Evolutionary conservation across 2,797 vertebrate genomes (phyloP).

Genomic region (Hypotaenidia philippensis): DNA sequence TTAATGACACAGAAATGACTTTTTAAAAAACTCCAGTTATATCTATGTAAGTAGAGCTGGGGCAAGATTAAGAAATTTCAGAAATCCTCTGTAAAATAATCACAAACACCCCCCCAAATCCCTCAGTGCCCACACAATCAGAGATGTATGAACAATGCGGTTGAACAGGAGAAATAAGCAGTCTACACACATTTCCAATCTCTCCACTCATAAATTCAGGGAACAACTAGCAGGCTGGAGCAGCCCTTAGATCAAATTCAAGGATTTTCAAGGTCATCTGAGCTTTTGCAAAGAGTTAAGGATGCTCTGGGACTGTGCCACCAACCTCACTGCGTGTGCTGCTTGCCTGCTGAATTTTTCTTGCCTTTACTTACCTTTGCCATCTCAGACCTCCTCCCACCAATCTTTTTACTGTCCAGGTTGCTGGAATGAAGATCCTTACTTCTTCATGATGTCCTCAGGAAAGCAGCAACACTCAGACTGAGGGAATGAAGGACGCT

Average conservation of each 20-base stretch:
- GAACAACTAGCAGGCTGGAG: not conserved
- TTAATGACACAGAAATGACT: not conserved
- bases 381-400: not conserved
- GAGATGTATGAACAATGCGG: not conserved
- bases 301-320: not conserved
- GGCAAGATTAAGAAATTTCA: not conserved
- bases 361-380: not conserved
- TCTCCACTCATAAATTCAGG: not conserved
- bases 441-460: not conserved
- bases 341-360: not conserved
- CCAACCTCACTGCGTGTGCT: not conserved
- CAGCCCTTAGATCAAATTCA: not conserved
- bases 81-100: slow-evolving; percentile 12
- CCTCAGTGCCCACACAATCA: not conserved
- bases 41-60: not conserved
- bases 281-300: not conserved
- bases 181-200: not conserved
- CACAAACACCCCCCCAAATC: not conserved
- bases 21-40: not conserved
- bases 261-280: not conserved
- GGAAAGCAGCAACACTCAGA: not conserved
- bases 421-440: not conserved
- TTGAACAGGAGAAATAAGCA: not conserved
- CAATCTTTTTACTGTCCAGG: not conserved
- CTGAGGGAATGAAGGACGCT: not conserved